Conservation (phyloP, 2,797 vertebrate species). For the Austrolebias charrua region DNA sequence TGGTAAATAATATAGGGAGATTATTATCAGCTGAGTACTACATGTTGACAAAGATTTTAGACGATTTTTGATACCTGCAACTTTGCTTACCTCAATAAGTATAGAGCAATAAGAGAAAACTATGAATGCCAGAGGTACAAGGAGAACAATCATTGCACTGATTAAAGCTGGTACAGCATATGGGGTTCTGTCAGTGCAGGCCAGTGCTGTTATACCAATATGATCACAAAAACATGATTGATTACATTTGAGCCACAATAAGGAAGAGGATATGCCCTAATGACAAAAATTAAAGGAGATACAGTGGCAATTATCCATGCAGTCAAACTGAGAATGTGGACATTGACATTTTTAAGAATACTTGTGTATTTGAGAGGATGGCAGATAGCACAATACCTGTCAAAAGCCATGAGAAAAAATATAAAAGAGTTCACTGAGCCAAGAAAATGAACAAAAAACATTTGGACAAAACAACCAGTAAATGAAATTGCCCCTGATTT, state of each 20-base stretch:
- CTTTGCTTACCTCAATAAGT: conserved; percentile 65
- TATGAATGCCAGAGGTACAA: conserved; percentile 69
- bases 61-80: conserved; percentile 59
- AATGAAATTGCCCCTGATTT: conserved; percentile 63
- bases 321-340: conserved; percentile 48
- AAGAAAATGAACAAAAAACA: conserved; percentile 75
- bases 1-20: conserved; percentile 73
- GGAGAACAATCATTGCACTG: conserved; percentile 58
- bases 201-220: conserved; percentile 71
- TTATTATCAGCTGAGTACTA: conserved; percentile 77
- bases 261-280: conserved; percentile 70
- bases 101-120: conserved; percentile 74
- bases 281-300: conserved; percentile 15
- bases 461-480: conserved; percentile 71
- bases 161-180: conserved; percentile 71
- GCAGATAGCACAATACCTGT: conserved; percentile 74
- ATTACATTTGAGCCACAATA: conserved; percentile 78
- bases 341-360: conserved; percentile 62
- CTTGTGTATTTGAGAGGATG: conserved; percentile 68
- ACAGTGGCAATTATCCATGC: conserved; percentile 47
- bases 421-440: conserved; percentile 62
- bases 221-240: conserved; percentile 82
- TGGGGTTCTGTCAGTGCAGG: conserved; percentile 72
- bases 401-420: conserved; percentile 74
- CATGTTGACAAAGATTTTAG: conserved; percentile 79